phyloP scores from a whole-genome alignment of 2,797 vertebrate genomes.

The Stomatorhinus walkeri region DNA sequence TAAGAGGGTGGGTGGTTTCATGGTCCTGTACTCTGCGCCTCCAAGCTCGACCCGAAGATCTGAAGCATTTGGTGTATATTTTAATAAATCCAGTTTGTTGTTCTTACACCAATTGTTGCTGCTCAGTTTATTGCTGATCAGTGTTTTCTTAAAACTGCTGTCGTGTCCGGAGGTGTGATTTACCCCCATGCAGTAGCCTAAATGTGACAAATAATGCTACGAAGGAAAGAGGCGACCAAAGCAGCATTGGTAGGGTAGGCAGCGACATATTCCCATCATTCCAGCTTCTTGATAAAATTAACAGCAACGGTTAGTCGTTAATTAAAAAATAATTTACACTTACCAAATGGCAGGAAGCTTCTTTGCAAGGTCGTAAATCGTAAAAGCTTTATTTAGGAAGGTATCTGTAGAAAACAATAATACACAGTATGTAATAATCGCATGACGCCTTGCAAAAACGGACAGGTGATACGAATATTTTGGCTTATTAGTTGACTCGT shows the following conservation, averaged over 20 bases:
- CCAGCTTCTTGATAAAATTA: conserved; percentile 48
- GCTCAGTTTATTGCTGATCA: not conserved
- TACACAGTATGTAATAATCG: conserved; percentile 17
- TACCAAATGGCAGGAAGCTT: conserved; percentile 55
- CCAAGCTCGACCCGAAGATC: not conserved
- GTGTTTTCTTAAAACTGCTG: not conserved
- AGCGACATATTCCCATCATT: not conserved
- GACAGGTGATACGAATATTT: not conserved
- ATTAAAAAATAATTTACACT: conserved; percentile 58
- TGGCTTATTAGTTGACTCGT: not conserved
- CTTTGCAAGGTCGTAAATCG: conserved; percentile 41
- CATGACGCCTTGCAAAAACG: not conserved
- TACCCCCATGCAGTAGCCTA: conserved; percentile 42
- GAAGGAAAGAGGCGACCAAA: conserved; percentile 58
- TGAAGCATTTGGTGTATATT: conserved; percentile 6
- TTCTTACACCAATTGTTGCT: conserved; percentile 13
- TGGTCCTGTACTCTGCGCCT: not conserved
- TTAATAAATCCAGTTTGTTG: conserved; percentile 4
- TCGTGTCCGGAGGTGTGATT: conserved; percentile 45
- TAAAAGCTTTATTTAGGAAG: conserved; percentile 47
- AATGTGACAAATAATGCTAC: conserved; percentile 61
- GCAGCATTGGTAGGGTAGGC: conserved; percentile 46
- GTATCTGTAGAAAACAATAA: conserved; percentile 51
- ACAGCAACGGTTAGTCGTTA: conserved; percentile 56
- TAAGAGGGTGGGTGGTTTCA: not conserved